Percentiles rank a stretch among this genome's conserved stretches.
These are phyloP conservation scores for Phacellophora camtschatica DNA, from an alignment of 30 jellyfish, hydroid and myxozoan genomes.

Conservation along the genomic window DNA sequence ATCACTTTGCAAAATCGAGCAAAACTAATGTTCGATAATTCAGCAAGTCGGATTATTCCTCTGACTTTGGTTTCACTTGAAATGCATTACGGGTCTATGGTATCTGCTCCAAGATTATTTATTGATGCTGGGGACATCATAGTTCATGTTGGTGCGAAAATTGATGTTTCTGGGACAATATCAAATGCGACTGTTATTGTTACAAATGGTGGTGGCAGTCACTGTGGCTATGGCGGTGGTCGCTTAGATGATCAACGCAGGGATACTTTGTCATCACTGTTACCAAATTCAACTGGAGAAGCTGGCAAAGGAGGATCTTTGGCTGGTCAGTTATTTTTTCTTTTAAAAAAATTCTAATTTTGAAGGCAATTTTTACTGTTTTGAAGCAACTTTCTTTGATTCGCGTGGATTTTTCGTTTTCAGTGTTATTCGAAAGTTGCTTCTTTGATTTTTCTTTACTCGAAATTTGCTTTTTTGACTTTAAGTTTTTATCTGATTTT, in stretches of 20 bases:
- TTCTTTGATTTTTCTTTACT: too few species aligned
- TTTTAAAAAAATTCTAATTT: not conserved
- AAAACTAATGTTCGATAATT: slow-evolving; percentile 23
- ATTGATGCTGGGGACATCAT: slow-evolving; percentile 28
- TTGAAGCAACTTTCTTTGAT: too few species aligned
- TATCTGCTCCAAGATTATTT: slow-evolving; percentile 34
- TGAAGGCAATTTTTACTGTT: too few species aligned
- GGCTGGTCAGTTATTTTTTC: slow-evolving; percentile 12
- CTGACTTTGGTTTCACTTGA: slow-evolving; percentile 46
- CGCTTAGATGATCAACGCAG: not conserved
- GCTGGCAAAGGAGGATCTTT: slow-evolving; percentile 46
- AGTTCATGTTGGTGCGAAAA: slow-evolving; percentile 39
- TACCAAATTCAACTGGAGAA: slow-evolving; percentile 58
- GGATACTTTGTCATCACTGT: slow-evolving; percentile 19
- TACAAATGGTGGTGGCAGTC: slow-evolving; percentile 37
- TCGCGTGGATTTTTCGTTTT: too few species aligned
- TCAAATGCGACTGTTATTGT: not conserved
- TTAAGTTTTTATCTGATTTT: too few species aligned
- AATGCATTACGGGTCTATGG: slow-evolving; percentile 52
- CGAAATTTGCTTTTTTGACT: too few species aligned
- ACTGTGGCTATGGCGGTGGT: slow-evolving; percentile 66
- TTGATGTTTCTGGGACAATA: slow-evolving; percentile 38
- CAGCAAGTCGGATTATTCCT: slow-evolving; percentile 21
- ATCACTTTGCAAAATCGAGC: slow-evolving; percentile 65
- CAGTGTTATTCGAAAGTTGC: too few species aligned